phyloP scores from a whole-genome alignment of 2,888 invertebrate species.

The Agrotis clavis region DNA sequence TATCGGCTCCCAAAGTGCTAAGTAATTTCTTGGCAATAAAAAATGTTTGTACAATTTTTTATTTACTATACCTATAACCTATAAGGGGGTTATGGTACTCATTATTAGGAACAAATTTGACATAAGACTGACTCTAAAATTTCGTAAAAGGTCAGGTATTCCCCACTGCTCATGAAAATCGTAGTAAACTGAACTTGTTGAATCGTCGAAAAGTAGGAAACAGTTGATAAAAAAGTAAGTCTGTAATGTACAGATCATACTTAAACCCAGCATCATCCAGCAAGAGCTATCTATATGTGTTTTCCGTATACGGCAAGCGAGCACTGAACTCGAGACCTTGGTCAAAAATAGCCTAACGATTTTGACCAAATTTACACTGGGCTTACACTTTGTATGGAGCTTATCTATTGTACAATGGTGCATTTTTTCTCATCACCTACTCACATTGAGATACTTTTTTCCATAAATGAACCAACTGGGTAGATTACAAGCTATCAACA shows the following conservation, averaged over 20 bases:
- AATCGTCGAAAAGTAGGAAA: no score
- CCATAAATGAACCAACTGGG: constrained; percentile 14
- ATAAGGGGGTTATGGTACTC: no score
- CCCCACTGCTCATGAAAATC: no score
- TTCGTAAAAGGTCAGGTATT: no score
- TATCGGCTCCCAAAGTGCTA: no score
- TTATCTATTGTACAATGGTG: constrained; percentile 73
- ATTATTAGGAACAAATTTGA: no score
- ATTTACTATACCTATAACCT: no score
- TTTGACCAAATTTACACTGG: constrained; percentile 83
- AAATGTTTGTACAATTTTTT: no score
- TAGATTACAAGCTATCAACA: constrained; percentile 13
- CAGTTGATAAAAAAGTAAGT: no score
- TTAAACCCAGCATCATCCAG: constrained; percentile 37
- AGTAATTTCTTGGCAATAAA: no score
- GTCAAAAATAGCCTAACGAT: constrained; percentile 82
- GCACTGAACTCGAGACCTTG: constrained; percentile 84
- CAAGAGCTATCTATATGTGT: constrained; percentile 51
- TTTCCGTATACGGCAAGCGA: constrained; percentile 77
- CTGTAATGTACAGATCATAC: constrained; percentile 1
- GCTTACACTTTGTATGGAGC: constrained; percentile 77
- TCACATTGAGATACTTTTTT: constrained; percentile 41
- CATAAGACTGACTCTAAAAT: no score
- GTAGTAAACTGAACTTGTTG: no score
- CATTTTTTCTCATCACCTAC: constrained; percentile 46